These are phyloP conservation scores for Acanthurus leucopareius DNA, from an alignment of 2,797 vertebrate species.

Conservation along the genomic window DNA sequence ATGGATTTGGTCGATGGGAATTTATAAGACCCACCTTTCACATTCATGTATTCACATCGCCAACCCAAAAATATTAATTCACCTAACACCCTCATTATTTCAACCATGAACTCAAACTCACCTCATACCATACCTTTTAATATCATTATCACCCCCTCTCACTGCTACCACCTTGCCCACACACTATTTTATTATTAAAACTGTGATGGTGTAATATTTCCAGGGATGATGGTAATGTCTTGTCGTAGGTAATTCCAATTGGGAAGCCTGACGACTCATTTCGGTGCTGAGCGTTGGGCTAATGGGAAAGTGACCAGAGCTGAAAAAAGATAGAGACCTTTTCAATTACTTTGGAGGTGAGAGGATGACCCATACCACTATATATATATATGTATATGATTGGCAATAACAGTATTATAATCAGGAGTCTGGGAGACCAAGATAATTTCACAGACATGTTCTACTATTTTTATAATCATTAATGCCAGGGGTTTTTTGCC, in stretches of 20 bases:
- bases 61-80: slow-evolving; percentile 65
- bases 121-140: slow-evolving; percentile 64
- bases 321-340: slow-evolving; percentile 68
- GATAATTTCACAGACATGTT: slow-evolving; percentile 56
- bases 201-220: slow-evolving; percentile 72
- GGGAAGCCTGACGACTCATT: slow-evolving; percentile 71
- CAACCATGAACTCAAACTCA: slow-evolving; percentile 75
- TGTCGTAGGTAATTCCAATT: slow-evolving; percentile 72
- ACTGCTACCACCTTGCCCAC: slow-evolving; percentile 19
- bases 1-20: slow-evolving; percentile 56
- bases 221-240: slow-evolving; percentile 71
- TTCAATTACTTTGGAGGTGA: slow-evolving; percentile 75
- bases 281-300: slow-evolving; percentile 48
- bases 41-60: slow-evolving; percentile 65
- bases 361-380: slow-evolving; percentile 53
- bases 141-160: slow-evolving; percentile 55
- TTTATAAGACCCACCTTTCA: slow-evolving; percentile 54
- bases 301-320: slow-evolving; percentile 75
- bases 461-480: slow-evolving; percentile 56
- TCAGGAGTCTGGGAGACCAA: slow-evolving; percentile 41
- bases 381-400: slow-evolving; percentile 18
- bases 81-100: slow-evolving; percentile 72
- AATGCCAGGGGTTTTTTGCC: slow-evolving; percentile 41
- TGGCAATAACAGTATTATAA: slow-evolving; percentile 68
- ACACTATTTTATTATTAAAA: slow-evolving; percentile 71